A percentile compares a stretch with the other conserved stretches of the same genome.
These are phyloP conservation scores for Pseudois nayaur DNA, from an alignment of 2,113 vertebrate genomes.

Conservation along the genomic window DNA sequence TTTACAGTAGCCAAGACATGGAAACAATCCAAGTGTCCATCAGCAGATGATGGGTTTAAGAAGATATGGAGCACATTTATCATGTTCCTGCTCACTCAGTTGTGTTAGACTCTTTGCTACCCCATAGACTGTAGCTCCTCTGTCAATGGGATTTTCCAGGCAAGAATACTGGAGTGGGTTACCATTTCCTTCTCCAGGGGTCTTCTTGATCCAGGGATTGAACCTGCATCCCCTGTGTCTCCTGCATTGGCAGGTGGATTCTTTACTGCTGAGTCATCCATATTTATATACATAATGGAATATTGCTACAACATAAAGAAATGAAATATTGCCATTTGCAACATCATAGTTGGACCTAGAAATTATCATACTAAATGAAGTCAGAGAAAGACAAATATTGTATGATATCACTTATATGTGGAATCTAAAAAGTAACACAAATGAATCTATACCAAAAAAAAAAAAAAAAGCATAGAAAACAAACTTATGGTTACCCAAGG, in stretches of 20 bases:
- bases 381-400: background rate
- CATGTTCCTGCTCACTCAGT: background rate
- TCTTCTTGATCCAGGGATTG: background rate
- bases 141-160: background rate
- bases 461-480: background rate
- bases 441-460: background rate
- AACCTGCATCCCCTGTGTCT: background rate
- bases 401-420: background rate
- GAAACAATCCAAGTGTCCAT: background rate
- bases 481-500: background rate
- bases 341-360: background rate
- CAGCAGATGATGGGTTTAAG: background rate
- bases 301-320: background rate
- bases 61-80: background rate
- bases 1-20: background rate
- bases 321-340: background rate
- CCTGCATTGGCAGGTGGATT: background rate
- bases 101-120: background rate
- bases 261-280: background rate
- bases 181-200: background rate
- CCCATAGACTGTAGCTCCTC: background rate
- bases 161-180: background rate
- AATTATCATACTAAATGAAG: background rate
- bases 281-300: background rate
- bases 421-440: background rate